Evolutionary conservation across 2,797 vertebrate species (phyloP).

Genomic region (Danio tinwini): DNA sequence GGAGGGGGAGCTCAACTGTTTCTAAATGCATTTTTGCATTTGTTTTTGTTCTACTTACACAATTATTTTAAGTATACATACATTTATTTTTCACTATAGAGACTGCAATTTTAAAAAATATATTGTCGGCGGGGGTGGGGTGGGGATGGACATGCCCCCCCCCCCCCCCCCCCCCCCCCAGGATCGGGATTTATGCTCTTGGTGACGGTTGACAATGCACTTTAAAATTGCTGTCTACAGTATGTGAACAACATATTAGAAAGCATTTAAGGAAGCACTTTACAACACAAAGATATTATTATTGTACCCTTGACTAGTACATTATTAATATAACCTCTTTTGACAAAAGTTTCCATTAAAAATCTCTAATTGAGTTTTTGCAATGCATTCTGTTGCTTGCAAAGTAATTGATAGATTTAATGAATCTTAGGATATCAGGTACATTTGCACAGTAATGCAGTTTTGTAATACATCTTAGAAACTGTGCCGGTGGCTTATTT

Average conservation of each 20-base stretch:
- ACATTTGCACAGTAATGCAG: conserved; percentile 64
- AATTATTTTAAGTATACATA: too few species aligned
- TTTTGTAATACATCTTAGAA: conserved; percentile 60
- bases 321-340: conserved; percentile 14
- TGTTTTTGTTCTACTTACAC: too few species aligned
- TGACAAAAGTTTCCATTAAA: not conserved
- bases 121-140: too few species aligned
- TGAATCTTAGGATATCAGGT: conserved; percentile 61
- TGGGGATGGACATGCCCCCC: too few species aligned
- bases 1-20: too few species aligned
- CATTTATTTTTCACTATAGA: too few species aligned
- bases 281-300: not conserved
- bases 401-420: conserved; percentile 61
- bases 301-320: not conserved
- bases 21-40: too few species aligned
- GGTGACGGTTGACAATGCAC: not conserved
- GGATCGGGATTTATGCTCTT: too few species aligned
- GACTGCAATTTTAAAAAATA: too few species aligned
- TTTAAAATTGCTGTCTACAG: not conserved
- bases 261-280: not conserved
- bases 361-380: conserved; percentile 27
- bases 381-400: conserved; percentile 32
- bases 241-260: not conserved
- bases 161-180: too few species aligned
- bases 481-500: conserved; percentile 65